Evolutionary conservation across 23 tunicate genomes (phyloP), one percentile per base, ranked within the genome.

Genomic region (Aplidium turbinatum): DNA sequence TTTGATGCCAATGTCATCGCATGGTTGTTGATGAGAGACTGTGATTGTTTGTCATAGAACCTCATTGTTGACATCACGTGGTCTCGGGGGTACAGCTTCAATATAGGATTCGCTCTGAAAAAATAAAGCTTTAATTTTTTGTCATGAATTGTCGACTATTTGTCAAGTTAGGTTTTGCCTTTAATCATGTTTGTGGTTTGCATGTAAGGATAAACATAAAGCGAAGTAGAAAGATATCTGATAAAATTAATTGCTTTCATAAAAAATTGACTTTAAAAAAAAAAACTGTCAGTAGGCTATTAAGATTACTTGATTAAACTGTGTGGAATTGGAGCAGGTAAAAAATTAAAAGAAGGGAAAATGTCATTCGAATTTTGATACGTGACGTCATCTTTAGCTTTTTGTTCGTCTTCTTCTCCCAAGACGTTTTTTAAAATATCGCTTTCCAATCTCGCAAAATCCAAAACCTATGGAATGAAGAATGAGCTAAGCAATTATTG

Each of bases 51-150:
- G 26, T 38, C 38, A 21, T 65, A 7, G 27, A 65, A 35, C 9
- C 38, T 65, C 50, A 65, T 65, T 65, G 72, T 13, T 13, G 50
- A 19, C 5, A 65, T 3, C 25, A 65, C 3, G n/a, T n/a, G 50
- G 36, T 81, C 87, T 42, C 70, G 30, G 25, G 87, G 70, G 32
- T 75, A 60, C 1, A 81, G 87, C 63, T 81, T 81, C 1, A 81
- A 60, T 22, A 81, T 81, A 0, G 87, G 87, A 30, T 81, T 81
- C 35, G 77, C 47, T 60, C 87, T 81, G 51, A 11, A 38, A 75
- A 34, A n/a, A n/a, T n/a, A n/a, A n/a, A n/a, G 11, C 11, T 45
- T 11, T 45, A 45, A 11, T 45, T 45, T 11, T 45, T 45, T 45
- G 11, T 45, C 16, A 45, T n/a, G n/a, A n/a, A n/a, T n/a, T n/a